Conservation (phyloP, 2,797 vertebrate species). For the Leucoraja ocellata region DNA sequence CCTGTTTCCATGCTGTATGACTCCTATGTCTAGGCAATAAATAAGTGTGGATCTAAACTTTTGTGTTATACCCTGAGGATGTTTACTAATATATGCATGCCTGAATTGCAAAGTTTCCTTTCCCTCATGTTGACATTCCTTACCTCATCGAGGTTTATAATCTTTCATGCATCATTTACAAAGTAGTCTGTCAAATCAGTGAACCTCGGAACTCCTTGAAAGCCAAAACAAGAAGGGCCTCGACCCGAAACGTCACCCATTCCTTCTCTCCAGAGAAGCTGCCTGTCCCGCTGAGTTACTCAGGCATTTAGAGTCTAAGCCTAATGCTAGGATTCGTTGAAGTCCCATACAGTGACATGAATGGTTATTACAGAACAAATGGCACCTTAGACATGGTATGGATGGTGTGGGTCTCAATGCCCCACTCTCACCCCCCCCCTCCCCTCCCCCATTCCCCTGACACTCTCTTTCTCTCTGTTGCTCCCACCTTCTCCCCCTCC, state of each 20-base stretch:
- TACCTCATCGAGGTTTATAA: neutral
- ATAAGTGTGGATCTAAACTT: too few species aligned
- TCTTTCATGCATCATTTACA: neutral
- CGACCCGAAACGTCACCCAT: too few species aligned
- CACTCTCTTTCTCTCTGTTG: too few species aligned
- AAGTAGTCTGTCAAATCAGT: neutral
- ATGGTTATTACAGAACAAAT: too few species aligned
- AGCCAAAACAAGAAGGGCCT: neutral
- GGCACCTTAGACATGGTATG: too few species aligned
- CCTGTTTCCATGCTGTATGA: too few species aligned
- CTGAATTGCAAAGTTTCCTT: neutral
- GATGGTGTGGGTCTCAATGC: neutral
- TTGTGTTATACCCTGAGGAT: too few species aligned
- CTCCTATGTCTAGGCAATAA: too few species aligned
- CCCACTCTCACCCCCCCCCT: neutral
- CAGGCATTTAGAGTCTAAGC: neutral
- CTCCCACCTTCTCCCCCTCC: neutral
- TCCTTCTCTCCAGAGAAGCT: too few species aligned
- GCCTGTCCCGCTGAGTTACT: too few species aligned
- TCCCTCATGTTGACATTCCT: neutral
- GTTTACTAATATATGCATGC: neutral
- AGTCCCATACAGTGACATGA: too few species aligned
- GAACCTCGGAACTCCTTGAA: neutral
- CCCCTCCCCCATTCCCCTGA: neutral
- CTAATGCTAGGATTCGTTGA: too few species aligned